Evolutionary conservation across 2,797 vertebrate genomes (phyloP).

Genomic region (Phoebastria nigripes): DNA sequence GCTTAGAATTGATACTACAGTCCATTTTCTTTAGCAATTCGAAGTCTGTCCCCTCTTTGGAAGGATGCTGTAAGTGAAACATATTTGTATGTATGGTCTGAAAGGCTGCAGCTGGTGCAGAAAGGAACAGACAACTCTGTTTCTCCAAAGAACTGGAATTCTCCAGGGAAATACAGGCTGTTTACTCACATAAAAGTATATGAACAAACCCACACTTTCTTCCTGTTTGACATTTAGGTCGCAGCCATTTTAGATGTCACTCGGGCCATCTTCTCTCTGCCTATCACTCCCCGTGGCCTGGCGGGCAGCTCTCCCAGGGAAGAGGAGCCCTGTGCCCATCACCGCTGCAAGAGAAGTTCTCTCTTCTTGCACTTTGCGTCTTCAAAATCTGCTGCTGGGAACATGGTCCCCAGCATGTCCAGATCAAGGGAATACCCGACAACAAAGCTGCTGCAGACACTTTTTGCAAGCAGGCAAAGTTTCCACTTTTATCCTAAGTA

Average conservation of each 20-base stretch:
- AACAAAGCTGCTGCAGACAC: not conserved
- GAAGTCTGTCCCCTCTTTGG: not conserved
- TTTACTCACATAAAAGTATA: not conserved
- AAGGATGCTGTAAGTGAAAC: not conserved
- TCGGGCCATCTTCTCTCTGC: not conserved
- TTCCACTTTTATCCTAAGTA: not conserved
- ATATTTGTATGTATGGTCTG: not conserved
- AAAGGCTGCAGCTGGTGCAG: not conserved
- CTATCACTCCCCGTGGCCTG: not conserved
- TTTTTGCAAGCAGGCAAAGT: not conserved
- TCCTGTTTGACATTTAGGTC: not conserved
- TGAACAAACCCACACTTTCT: not conserved
- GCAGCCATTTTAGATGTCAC: not conserved
- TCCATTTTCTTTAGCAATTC: not conserved
- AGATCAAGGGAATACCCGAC: not conserved
- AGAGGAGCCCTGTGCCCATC: not conserved
- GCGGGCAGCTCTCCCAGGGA: not conserved
- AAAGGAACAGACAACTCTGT: not conserved
- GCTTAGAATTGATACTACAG: not conserved
- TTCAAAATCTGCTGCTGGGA: not conserved
- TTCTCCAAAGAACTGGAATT: not conserved
- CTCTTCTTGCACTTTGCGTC: not conserved
- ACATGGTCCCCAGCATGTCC: fast-evolving
- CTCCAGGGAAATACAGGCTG: not conserved
- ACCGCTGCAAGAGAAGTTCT: not conserved